Conservation (phyloP, 2,797 vertebrate species). For the Neoniphon sammara region DNA sequence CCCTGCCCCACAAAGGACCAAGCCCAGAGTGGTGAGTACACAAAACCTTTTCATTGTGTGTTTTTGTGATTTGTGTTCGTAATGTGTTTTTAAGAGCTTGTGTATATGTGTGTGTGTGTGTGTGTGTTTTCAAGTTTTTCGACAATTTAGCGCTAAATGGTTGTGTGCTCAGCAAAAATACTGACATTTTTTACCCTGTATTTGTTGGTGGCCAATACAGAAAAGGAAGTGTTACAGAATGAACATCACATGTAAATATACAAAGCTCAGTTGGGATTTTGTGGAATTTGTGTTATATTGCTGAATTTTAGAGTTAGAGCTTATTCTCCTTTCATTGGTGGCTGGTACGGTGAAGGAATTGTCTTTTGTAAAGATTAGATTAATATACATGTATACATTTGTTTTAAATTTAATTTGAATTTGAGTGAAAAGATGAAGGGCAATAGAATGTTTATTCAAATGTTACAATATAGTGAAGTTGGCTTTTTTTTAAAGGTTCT, state of each 20-base stretch:
- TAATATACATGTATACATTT: not conserved
- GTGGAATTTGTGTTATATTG: not conserved
- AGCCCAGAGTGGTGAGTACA: slow-evolving; percentile 95
- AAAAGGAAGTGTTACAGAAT: not conserved
- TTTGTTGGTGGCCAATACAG: not conserved
- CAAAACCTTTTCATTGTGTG: not conserved
- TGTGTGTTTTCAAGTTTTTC: slow-evolving; percentile 7
- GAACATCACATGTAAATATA: slow-evolving; percentile 3
- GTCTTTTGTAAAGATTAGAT: not conserved
- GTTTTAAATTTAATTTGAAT: not conserved
- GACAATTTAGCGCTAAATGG: slow-evolving; percentile 7
- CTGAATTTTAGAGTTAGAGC: not conserved
- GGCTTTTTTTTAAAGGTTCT: not conserved
- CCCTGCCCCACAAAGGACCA: slow-evolving; percentile 80
- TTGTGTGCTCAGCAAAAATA: not conserved
- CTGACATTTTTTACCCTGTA: too few species aligned
- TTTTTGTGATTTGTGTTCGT: not conserved
- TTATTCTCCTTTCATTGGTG: not conserved
- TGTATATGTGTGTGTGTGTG: not conserved
- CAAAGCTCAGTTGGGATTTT: too few species aligned
- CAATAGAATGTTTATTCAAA: not conserved
- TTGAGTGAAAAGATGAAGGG: not conserved
- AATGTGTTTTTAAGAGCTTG: too few species aligned
- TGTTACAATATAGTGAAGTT: not conserved
- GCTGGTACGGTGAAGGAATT: not conserved